A percentile compares a stretch with the other conserved stretches of the same genome.
These are phyloP conservation scores for Eueides isabella DNA, from an alignment of 1,140 invertebrate genomes.

Conservation along the genomic window DNA sequence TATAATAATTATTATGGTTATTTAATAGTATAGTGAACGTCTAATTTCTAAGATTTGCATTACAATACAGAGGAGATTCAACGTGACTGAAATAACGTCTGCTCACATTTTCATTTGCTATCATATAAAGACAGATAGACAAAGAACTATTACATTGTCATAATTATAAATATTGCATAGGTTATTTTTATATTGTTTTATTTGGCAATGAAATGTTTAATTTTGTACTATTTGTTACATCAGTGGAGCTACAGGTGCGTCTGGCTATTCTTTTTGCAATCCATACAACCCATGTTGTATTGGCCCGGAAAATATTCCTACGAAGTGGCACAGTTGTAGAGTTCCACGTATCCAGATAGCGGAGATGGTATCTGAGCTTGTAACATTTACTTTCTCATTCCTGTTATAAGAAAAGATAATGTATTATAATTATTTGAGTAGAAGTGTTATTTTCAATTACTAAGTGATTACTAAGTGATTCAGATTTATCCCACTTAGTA, in stretches of 20 bases:
- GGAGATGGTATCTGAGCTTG: too few species aligned
- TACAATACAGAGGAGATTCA: neutral
- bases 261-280: too few species aligned
- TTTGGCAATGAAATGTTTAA: neutral
- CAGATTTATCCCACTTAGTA: neutral
- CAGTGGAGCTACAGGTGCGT: too few species aligned
- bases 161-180: neutral
- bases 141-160: neutral
- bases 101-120: constrained; percentile 1
- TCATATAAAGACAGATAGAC: neutral
- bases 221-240: neutral
- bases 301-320: too few species aligned
- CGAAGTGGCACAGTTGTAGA: too few species aligned
- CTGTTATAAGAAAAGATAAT: too few species aligned
- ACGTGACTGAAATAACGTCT: constrained; percentile 9
- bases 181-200: neutral
- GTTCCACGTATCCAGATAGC: too few species aligned
- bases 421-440: too few species aligned
- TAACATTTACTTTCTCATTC: too few species aligned
- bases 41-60: constrained; percentile 12
- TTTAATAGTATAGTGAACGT: neutral
- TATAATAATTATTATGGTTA: neutral
- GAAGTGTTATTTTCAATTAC: too few species aligned
- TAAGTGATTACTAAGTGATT: neutral
- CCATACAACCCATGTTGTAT: too few species aligned